These are phyloP conservation scores for Rhizomys pruinosus DNA, from an alignment of 2,113 vertebrate species.

Conservation along the genomic window DNA sequence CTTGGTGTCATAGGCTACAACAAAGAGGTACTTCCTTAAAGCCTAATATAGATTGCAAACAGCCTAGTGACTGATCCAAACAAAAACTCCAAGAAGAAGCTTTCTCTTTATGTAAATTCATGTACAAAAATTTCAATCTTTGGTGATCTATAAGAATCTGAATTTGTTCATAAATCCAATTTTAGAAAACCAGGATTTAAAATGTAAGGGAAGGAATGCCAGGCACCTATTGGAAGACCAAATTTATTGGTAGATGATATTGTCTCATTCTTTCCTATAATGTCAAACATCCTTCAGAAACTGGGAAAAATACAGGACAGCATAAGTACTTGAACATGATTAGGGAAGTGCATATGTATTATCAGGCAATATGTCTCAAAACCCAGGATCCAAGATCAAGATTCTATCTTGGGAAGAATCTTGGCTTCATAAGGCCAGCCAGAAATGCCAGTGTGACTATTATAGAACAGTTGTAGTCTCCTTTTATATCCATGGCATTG, in stretches of 20 bases:
- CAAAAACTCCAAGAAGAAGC: neutral
- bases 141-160: neutral
- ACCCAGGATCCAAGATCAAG: slow-evolving; percentile 8
- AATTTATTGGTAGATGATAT: neutral
- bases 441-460: neutral
- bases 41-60: neutral
- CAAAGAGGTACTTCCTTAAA: neutral
- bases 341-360: neutral
- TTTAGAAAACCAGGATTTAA: neutral
- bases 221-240: neutral
- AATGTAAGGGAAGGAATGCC: neutral
- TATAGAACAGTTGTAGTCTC: neutral
- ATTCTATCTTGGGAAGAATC: neutral
- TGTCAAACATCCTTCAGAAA: neutral
- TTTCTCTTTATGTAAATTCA: neutral
- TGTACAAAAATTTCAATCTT: neutral
- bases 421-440: neutral
- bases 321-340: neutral
- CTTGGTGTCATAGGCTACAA: neutral
- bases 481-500: neutral
- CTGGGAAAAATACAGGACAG: neutral
- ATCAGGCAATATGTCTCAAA: neutral
- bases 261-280: neutral
- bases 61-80: slow-evolving; percentile 17
- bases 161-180: neutral